Percentiles rank a stretch among this genome's conserved stretches.
These are phyloP conservation scores for Diadema setosum DNA, from an alignment of 35 echinoderm and acorn worm genomes.

Conservation along the genomic window DNA sequence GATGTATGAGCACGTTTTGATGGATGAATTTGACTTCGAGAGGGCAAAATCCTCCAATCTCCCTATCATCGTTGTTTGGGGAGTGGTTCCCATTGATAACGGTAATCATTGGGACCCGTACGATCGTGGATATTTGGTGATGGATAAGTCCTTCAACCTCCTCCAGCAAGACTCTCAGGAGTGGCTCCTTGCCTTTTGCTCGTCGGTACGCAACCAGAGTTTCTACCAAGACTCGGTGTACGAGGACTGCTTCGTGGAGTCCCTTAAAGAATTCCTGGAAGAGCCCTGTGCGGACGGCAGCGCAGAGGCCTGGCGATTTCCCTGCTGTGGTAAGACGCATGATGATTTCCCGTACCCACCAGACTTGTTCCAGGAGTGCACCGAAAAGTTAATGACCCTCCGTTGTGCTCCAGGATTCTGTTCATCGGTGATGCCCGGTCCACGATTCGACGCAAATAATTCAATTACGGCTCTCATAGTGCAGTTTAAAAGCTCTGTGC, in stretches of 20 bases:
- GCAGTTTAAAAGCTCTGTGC: slow-evolving; percentile 12
- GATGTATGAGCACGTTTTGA: slow-evolving; percentile 63
- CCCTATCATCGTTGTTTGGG: slow-evolving; percentile 21
- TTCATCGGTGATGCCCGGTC: background rate
- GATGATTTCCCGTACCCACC: slow-evolving; percentile 33
- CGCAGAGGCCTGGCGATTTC: background rate
- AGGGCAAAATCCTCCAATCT: background rate
- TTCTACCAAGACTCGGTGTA: slow-evolving; percentile 27
- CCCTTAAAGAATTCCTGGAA: slow-evolving; percentile 54
- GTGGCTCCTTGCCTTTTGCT: slow-evolving; percentile 57
- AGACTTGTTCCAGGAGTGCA: slow-evolving; percentile 39
- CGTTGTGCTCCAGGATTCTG: background rate
- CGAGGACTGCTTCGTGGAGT: slow-evolving; percentile 63
- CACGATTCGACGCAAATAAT: background rate
- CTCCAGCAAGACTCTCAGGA: slow-evolving; percentile 39
- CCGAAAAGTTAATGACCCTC: background rate
- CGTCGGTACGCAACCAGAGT: slow-evolving; percentile 23
- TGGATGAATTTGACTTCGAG: slow-evolving; percentile 33
- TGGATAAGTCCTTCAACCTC: slow-evolving; percentile 42
- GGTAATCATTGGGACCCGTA: slow-evolving; percentile 60
- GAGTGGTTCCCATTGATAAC: slow-evolving; percentile 47
- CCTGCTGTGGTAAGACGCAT: slow-evolving; percentile 71
- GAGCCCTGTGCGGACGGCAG: background rate
- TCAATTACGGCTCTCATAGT: slow-evolving; percentile 37
- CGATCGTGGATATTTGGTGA: slow-evolving; percentile 4